Evolutionary conservation across 2,113 vertebrate genomes (phyloP), one percentile per base, ranked within the genome.

Genomic region (Nyctereutes procyonoides): DNA sequence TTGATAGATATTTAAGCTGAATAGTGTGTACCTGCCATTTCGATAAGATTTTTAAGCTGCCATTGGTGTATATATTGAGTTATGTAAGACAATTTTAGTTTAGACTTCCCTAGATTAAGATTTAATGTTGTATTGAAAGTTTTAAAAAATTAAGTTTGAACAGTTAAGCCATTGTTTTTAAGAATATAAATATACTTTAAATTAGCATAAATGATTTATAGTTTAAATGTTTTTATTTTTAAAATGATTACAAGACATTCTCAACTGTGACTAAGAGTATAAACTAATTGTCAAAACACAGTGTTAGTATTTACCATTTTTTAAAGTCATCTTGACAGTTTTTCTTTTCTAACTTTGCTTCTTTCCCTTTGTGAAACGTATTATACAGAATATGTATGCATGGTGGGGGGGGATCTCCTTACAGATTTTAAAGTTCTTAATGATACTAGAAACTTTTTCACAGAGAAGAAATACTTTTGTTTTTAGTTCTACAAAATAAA

Each of bases 401-500:
- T 84, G 24, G 43, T 43, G 38, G 71, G 43, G 26, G 26, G 0
- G 3, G 15, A 77, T 94, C 63, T 93, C 38, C 86, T 63, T 94
- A 63, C 32, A 95, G 43, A 92, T 83, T 93, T 93, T 90, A 79
- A 87, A 55, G 32, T 92, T 95, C 53, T 76, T 87, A 58, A 83
- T 77, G 26, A 12, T 74, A 53, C 79, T 76, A 71, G 32, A 90
- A 65, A 77, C 73, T 88, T 74, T 82, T 73, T 65, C 62, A 35
- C 79, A 76, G 77, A 56, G n/a, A 85, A 77, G 24, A 94, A 97
- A 67, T 60, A 60, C 55, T 73, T 96, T 48, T 88, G 77, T 80
- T 86, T 84, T 97, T 94, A 90, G 16, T 85, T 55, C 14, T 86
- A 95, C n/a, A 93, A 97, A 97, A 85, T 35, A 95, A 94, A 81